These are phyloP conservation scores for Napeogenes inachia DNA, from an alignment of 2,888 invertebrate species.

Conservation along the genomic window DNA sequence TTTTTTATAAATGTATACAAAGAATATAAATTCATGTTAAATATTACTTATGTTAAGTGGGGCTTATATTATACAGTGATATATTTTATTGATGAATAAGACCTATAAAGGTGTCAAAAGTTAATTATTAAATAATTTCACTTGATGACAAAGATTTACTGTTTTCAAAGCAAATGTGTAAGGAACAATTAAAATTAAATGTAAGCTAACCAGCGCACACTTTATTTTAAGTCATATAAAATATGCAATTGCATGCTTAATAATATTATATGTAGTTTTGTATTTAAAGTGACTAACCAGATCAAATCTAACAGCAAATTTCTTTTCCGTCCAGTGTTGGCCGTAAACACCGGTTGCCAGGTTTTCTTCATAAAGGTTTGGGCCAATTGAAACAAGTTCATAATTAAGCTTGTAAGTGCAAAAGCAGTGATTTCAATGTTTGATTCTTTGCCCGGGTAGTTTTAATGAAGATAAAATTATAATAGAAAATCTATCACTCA, in stretches of 20 bases:
- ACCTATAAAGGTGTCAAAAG: too few relatives aligned
- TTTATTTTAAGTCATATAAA: not conserved
- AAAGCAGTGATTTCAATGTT: not conserved
- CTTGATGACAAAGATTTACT: not conserved
- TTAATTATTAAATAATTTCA: too few relatives aligned
- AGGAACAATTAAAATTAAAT: not conserved
- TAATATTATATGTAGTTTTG: slow-evolving; percentile 5
- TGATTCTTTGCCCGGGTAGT: not conserved
- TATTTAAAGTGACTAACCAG: slow-evolving; percentile 6
- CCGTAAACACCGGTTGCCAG: slow-evolving; percentile 42
- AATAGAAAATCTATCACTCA: too few relatives aligned
- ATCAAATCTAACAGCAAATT: slow-evolving; percentile 44
- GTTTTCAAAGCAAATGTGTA: not conserved
- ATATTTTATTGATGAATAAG: too few relatives aligned
- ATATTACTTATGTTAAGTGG: not conserved
- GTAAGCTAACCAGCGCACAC: slow-evolving; percentile 1
- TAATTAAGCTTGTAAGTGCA: slow-evolving; percentile 3
- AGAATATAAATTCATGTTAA: not conserved
- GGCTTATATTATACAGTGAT: not conserved
- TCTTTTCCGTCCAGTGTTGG: slow-evolving; percentile 69
- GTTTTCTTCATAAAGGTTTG: slow-evolving; percentile 32
- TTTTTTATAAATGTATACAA: slow-evolving; percentile 9
- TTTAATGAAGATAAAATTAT: too few relatives aligned
- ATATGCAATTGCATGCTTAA: not conserved
- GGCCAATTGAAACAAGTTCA: slow-evolving; percentile 4